Evolutionary conservation across 1,140 invertebrate species (phyloP).

Genomic region (Calliphora vicina): DNA sequence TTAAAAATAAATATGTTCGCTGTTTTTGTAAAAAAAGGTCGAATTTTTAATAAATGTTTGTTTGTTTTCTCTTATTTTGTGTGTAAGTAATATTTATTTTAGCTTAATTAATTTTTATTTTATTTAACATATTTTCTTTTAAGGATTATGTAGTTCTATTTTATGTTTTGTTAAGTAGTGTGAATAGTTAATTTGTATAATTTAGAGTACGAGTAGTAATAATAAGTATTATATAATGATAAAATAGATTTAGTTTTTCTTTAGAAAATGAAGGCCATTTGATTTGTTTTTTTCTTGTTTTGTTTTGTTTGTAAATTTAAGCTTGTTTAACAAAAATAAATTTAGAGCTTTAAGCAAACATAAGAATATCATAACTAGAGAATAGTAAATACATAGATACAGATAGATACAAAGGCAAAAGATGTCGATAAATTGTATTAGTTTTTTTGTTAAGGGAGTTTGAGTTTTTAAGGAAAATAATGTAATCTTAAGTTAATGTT

Average conservation of each 20-base stretch:
- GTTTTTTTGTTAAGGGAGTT: neutral
- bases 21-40: neutral
- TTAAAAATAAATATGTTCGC: too few relatives aligned
- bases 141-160: slow-evolving; percentile 1
- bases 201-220: neutral
- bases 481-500: too few relatives aligned
- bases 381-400: slow-evolving; percentile 1
- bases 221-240: neutral
- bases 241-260: slow-evolving; percentile 23
- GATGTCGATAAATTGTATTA: neutral
- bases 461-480: too few relatives aligned
- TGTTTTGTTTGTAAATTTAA: neutral
- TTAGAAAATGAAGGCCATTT: slow-evolving; percentile 31
- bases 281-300: neutral
- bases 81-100: neutral
- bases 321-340: slow-evolving; percentile 23
- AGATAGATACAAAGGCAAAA: neutral
- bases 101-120: neutral
- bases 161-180: neutral
- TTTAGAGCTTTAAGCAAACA: slow-evolving; percentile 16
- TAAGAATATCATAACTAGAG: neutral
- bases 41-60: neutral
- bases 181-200: neutral
- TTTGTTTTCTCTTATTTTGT: neutral
- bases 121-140: slow-evolving; percentile 20